phyloP scores from a whole-genome alignment of 1,140 invertebrate genomes.

The Elysia chlorotica region DNA sequence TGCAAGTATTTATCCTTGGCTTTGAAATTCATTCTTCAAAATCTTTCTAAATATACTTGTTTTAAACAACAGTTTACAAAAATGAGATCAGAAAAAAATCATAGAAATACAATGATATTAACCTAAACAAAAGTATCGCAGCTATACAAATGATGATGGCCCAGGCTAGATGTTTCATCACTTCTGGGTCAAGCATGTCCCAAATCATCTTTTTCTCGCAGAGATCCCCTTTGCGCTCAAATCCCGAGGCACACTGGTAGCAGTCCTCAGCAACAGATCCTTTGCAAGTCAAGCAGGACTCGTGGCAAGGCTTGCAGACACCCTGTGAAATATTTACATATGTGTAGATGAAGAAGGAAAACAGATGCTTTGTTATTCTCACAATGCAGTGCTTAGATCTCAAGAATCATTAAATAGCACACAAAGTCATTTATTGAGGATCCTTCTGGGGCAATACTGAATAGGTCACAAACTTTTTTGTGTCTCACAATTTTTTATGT shows the following conservation, averaged over 20 bases:
- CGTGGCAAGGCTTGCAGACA: slow-evolving; percentile 44
- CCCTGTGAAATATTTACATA: slow-evolving; percentile 30
- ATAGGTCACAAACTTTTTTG: too few species aligned
- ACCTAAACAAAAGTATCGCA: slow-evolving; percentile 45
- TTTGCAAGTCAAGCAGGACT: slow-evolving; percentile 50
- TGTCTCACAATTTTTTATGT: too few species aligned
- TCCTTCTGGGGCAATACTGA: background rate
- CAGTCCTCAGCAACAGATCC: slow-evolving; percentile 42
- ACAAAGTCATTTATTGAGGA: background rate
- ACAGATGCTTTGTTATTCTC: background rate
- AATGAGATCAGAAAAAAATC: background rate
- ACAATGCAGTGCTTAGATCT: background rate
- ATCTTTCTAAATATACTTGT: too few species aligned
- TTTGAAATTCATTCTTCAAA: too few species aligned
- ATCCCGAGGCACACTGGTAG: slow-evolving; percentile 48
- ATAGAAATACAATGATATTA: background rate
- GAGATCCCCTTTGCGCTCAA: slow-evolving; percentile 36
- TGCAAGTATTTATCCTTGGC: background rate
- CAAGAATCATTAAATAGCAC: background rate
- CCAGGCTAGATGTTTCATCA: slow-evolving; percentile 52
- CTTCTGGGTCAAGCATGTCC: slow-evolving; percentile 50
- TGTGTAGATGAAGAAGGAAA: background rate
- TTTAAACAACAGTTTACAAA: background rate
- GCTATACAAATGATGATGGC: slow-evolving; percentile 52
- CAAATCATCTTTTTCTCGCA: slow-evolving; percentile 49